Conservation (phyloP, 35 echinoderm and acorn worm species). For the Ptychodera flava region DNA sequence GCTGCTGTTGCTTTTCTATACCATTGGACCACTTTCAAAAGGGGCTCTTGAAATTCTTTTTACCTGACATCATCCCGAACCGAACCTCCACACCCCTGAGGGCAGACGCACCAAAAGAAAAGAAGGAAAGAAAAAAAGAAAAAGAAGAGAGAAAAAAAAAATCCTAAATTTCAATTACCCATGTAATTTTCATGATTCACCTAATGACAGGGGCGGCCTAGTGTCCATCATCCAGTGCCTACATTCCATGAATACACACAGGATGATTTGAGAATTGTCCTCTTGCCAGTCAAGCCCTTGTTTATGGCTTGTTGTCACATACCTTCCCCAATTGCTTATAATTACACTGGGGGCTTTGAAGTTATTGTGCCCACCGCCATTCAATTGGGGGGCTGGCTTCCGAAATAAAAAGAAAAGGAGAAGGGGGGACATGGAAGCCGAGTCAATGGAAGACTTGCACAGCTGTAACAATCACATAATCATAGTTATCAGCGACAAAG, state of each 20-base stretch:
- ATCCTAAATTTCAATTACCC: background rate
- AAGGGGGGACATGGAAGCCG: too few relatives aligned
- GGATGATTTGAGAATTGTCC: background rate
- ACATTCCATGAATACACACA: background rate
- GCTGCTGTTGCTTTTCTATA: background rate
- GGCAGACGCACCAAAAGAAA: background rate
- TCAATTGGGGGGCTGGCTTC: background rate
- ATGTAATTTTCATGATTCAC: background rate
- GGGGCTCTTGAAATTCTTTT: background rate
- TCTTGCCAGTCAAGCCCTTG: background rate
- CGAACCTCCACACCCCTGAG: background rate
- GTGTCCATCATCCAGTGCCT: background rate
- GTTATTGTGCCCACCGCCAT: background rate
- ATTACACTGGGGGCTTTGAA: background rate
- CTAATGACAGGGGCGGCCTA: background rate
- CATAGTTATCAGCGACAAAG: background rate
- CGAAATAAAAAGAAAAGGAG: background rate
- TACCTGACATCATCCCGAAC: background rate
- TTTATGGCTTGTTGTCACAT: background rate
- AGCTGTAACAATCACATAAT: conserved; percentile 1
- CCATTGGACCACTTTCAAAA: background rate
- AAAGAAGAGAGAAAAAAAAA: too few relatives aligned
- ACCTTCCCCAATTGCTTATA: background rate
- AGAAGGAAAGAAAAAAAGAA: too few relatives aligned
- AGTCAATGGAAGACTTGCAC: background rate